Percentiles rank a stretch among this genome's conserved stretches.
Conservation (phyloP, 2,113 vertebrate species). For the Benthochromis sp. region DNA sequence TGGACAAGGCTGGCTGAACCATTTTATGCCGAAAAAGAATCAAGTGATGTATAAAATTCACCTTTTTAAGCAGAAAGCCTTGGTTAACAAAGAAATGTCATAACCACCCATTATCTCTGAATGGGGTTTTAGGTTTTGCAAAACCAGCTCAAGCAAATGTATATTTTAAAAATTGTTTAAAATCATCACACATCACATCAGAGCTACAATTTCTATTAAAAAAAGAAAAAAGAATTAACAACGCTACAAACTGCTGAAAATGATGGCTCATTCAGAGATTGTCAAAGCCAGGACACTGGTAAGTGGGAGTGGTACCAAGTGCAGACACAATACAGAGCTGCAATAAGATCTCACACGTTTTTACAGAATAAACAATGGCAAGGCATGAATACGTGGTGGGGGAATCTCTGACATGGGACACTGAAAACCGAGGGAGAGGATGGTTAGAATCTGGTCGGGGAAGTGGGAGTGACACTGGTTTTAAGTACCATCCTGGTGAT, state of each 20-base stretch:
- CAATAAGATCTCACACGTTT: background rate
- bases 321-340: background rate
- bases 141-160: background rate
- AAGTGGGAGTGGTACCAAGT: background rate
- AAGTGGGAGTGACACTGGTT: background rate
- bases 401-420: background rate
- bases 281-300: background rate
- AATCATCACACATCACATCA: background rate
- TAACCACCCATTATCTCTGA: background rate
- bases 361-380: background rate
- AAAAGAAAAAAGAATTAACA: background rate
- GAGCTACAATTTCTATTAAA: background rate
- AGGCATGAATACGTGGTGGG: background rate
- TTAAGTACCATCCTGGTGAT: background rate
- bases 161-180: background rate
- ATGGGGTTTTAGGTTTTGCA: background rate
- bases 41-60: background rate
- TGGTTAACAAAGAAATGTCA: background rate
- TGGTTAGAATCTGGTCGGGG: background rate
- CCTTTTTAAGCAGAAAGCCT: background rate
- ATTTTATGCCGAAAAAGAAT: background rate
- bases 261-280: background rate
- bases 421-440: background rate
- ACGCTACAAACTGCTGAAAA: background rate
- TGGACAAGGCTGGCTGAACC: background rate